A percentile compares a stretch with the other conserved stretches of the same genome.
phyloP scores from a whole-genome alignment of 1,140 invertebrate species.

The Anoplolepis gracilipes region DNA sequence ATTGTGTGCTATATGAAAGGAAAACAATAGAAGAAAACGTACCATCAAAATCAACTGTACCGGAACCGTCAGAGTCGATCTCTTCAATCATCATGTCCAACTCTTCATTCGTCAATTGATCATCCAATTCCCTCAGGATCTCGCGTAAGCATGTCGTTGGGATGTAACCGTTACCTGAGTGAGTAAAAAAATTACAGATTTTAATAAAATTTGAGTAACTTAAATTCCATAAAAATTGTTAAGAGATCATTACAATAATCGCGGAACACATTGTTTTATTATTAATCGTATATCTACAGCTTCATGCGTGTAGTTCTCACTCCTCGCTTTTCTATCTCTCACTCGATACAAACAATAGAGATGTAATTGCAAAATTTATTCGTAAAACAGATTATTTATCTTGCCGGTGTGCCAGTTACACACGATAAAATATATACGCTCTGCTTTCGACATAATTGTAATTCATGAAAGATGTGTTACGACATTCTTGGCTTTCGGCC shows the following conservation, averaged over 20 bases:
- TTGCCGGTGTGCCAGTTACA: background rate
- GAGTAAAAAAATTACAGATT: background rate
- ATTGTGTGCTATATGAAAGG: no score
- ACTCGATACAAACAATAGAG: conserved; percentile 18
- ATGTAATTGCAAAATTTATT: conserved; percentile 38
- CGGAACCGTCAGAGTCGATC: conserved; percentile 97
- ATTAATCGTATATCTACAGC: background rate
- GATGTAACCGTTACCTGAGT: conserved; percentile 96
- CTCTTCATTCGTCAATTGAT: conserved; percentile 96
- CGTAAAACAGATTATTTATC: background rate
- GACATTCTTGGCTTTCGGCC: conserved; percentile 68
- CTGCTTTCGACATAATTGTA: conserved; percentile 51
- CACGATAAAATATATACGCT: conserved; percentile 57
- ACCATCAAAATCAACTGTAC: conserved; percentile 94
- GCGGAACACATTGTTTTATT: background rate
- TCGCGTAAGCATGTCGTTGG: conserved; percentile 96
- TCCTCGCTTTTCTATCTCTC: background rate
- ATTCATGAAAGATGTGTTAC: conserved; percentile 62
- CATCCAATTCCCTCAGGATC: conserved; percentile 96
- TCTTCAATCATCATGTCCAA: conserved; percentile 98
- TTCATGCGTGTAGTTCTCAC: background rate
- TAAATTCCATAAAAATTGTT: background rate
- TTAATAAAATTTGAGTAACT: no score
- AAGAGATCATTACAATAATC: background rate
- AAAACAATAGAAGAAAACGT: conserved; percentile 66